A percentile compares a stretch with the other conserved stretches of the same genome.
These are phyloP conservation scores for Typhlichthys subterraneus DNA, from an alignment of 2,797 vertebrate species.

Conservation along the genomic window DNA sequence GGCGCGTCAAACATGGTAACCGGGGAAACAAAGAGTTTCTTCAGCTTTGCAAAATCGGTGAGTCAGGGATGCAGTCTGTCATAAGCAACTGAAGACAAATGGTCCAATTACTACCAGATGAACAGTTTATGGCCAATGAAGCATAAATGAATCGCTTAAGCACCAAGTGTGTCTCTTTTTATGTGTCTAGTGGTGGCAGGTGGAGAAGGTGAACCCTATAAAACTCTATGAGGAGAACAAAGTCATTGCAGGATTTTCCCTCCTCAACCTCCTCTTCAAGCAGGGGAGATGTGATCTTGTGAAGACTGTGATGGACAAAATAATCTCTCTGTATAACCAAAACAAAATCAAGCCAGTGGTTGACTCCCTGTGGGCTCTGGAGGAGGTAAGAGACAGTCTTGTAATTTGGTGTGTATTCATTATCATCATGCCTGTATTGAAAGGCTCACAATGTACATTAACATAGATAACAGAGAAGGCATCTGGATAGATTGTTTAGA, in stretches of 20 bases:
- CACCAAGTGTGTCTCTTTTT: constrained; percentile 15
- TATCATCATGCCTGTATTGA: neutral
- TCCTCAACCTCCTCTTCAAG: constrained; percentile 96
- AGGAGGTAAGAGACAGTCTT: constrained; percentile 87
- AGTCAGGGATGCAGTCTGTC: constrained; percentile 69
- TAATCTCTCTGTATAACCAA: constrained; percentile 84
- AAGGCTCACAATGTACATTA: constrained; percentile 8
- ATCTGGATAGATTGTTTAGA: constrained; percentile 6
- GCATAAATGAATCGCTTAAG: constrained; percentile 13
- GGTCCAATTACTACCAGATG: constrained; percentile 18
- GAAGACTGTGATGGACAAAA: constrained; percentile 87
- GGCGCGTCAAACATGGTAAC: constrained; percentile 99
- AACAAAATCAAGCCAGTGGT: constrained; percentile 97
- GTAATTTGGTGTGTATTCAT: neutral
- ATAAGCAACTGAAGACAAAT: constrained; percentile 41
- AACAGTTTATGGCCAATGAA: constrained; percentile 34
- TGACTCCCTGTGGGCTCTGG: constrained; percentile 97
- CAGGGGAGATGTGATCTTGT: constrained; percentile 86
- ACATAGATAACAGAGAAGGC: constrained; percentile 3
- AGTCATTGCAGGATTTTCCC: constrained; percentile 96
- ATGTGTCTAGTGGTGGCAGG: constrained; percentile 94
- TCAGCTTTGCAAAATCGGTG: constrained; percentile 99
- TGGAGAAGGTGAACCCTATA: constrained; percentile 99
- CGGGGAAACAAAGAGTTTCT: constrained; percentile 99
- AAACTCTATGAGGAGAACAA: constrained; percentile 99